phyloP scores from a whole-genome alignment of 2,888 invertebrate genomes.

The Fragum fragum region DNA sequence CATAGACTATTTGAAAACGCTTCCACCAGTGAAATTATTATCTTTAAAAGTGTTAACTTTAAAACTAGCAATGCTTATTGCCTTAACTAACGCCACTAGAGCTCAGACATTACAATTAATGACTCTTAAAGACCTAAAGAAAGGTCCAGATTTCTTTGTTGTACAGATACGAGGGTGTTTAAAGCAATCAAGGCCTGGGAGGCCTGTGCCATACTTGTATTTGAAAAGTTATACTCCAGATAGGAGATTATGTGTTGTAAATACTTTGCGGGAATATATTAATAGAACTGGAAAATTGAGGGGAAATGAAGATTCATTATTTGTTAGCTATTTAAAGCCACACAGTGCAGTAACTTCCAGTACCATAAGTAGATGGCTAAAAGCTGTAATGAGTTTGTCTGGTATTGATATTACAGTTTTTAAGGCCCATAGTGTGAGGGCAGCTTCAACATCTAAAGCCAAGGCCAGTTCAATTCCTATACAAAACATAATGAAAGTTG shows the following conservation, averaged over 20 bases:
- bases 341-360: conserved; percentile 25
- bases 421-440: conserved; percentile 21
- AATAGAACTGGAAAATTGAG: conserved; percentile 23
- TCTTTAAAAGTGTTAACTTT: too few species aligned
- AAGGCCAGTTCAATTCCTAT: conserved; percentile 5
- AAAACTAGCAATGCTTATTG: too few species aligned
- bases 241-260: too few species aligned
- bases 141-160: conserved; percentile 46
- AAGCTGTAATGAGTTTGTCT: conserved; percentile 16
- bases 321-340: conserved; percentile 54
- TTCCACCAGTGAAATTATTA: too few species aligned
- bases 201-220: conserved; percentile 31
- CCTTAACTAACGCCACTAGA: conserved; percentile 16
- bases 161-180: conserved; percentile 21
- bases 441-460: conserved; percentile 12
- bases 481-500: conserved; percentile 27
- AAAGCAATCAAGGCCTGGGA: conserved; percentile 44
- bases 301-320: conserved; percentile 19
- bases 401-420: conserved; percentile 8
- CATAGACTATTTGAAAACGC: conserved; percentile 32
- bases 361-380: conserved; percentile 18
- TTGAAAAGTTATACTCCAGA: conserved; percentile 43
- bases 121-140: conserved; percentile 44
- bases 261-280: too few species aligned
- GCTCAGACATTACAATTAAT: conserved; percentile 42